Evolutionary conservation across 1,140 invertebrate species (phyloP), one percentile per base, ranked within the genome.

Genomic region (Bombus confusus): DNA sequence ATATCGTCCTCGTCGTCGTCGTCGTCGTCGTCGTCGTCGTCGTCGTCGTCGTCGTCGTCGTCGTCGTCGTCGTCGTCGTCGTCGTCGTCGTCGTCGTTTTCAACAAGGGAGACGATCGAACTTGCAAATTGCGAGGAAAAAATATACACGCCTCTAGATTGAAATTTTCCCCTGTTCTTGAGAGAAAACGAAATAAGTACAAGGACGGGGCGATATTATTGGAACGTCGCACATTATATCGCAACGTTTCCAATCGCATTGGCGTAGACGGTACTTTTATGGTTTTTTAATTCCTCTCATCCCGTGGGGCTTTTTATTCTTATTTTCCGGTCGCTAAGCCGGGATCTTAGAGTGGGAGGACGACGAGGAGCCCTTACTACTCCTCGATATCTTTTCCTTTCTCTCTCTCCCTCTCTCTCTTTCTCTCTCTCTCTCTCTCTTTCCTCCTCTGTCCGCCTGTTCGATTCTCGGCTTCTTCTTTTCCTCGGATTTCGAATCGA

Each of bases 261-360:
- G 76, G 68, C 71, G 62, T 87, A 76, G 75, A 75, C 68, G 73
- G 64, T 87, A 62, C 52, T 79, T 73, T 52, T 64, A 71, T 47
- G 75, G 66, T 85, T 85, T 88, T 73, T 85, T 88, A 78, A 88
- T 77, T 77, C 73, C 66, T 57, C 39, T 79, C 41, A 34, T 18
- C 52, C 10, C 47, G 47, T 52, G 18, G 5, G 18, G 18, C 62
- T 39, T 15, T 68, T 64, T 73, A 25, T 43, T 64, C 31, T 34
- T 68, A 39, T 83, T 76, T 82, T 64, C 37, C 31, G 22, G 59
- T 31, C 78, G 81, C 66, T 72, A 66, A 83, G 18, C 66, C 43
- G 34, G 22, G 64, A 75, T 79, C 41, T 52, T 59, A 28, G n/a
- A 25, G 34, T 28, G 39, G 62, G 31, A 34, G 2, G 47, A 52